These are phyloP conservation scores for Zelleria hepariella DNA, from an alignment of 2,888 invertebrate species.

Conservation along the genomic window DNA sequence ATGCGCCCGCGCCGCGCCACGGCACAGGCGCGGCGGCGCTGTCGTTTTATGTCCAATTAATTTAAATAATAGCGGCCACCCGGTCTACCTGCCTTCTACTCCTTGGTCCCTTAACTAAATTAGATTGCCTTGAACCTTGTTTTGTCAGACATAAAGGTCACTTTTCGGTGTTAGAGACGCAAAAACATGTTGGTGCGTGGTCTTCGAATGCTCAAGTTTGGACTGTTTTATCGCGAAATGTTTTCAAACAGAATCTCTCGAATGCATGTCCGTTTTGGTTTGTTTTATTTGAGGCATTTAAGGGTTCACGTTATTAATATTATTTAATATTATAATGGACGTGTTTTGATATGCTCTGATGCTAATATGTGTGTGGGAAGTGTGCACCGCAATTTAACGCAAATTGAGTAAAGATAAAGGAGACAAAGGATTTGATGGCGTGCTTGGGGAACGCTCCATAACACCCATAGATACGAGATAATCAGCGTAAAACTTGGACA, in stretches of 20 bases:
- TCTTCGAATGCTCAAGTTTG: background rate
- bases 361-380: background rate
- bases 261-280: background rate
- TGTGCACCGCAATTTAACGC: background rate
- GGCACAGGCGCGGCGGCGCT: constrained; percentile 22
- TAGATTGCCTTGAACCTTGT: background rate
- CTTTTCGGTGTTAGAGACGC: background rate
- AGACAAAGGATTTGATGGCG: background rate
- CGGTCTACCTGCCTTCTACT: constrained; percentile 43
- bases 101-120: constrained; percentile 4
- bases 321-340: background rate
- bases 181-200: background rate
- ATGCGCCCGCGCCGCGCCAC: constrained; percentile 12
- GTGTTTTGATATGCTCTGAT: background rate
- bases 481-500: no score
- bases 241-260: constrained; percentile 2
- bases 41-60: constrained; percentile 66
- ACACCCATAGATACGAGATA: no score
- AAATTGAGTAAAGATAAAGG: background rate
- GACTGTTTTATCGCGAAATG: constrained; percentile 5
- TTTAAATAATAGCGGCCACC: constrained; percentile 65
- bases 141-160: background rate
- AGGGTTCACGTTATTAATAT: background rate
- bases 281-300: background rate
- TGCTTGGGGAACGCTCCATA: no score